Evolutionary conservation across 1,140 invertebrate genomes (phyloP).

Genomic region (Cheumatopsyche charites): DNA sequence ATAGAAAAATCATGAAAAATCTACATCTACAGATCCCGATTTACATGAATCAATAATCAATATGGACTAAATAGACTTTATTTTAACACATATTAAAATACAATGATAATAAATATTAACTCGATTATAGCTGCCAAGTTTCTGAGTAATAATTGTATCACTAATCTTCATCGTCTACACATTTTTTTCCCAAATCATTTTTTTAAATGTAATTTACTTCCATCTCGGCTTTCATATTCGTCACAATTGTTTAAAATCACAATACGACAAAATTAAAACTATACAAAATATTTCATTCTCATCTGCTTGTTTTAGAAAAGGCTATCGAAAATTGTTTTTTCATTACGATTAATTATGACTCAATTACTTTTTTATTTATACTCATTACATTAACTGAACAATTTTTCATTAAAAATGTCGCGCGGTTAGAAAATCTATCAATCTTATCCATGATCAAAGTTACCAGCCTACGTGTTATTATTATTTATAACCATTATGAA

Average conservation of each 20-base stretch:
- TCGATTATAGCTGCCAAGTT: slow-evolving; percentile 46
- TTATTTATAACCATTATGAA: slow-evolving; percentile 1
- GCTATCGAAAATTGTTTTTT: slow-evolving; percentile 27
- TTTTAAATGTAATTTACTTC: slow-evolving; percentile 1
- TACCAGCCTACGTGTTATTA: slow-evolving; percentile 15
- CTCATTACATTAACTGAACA: slow-evolving; percentile 16
- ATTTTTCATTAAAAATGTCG: slow-evolving; percentile 1
- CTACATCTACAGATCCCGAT: slow-evolving; percentile 3
- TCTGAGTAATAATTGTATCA: slow-evolving; percentile 36
- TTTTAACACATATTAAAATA: slow-evolving; percentile 33
- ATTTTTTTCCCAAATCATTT: background rate
- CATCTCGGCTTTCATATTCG: background rate
- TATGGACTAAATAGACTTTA: slow-evolving; percentile 32
- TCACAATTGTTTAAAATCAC: background rate
- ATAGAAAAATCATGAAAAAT: slow-evolving; percentile 12
- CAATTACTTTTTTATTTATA: slow-evolving; percentile 11
- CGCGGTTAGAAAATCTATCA: slow-evolving; percentile 17
- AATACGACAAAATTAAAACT: slow-evolving; percentile 19
- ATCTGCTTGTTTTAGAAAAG: slow-evolving; percentile 3
- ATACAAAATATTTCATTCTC: slow-evolving; percentile 34
- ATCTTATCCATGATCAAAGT: slow-evolving; percentile 10
- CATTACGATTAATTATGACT: background rate
- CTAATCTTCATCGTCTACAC: slow-evolving; percentile 10
- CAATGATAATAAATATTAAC: slow-evolving; percentile 27
- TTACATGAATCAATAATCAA: slow-evolving; percentile 26